Conservation (phyloP, 2,113 vertebrate genomes). For the Irena cyanogastra region DNA sequence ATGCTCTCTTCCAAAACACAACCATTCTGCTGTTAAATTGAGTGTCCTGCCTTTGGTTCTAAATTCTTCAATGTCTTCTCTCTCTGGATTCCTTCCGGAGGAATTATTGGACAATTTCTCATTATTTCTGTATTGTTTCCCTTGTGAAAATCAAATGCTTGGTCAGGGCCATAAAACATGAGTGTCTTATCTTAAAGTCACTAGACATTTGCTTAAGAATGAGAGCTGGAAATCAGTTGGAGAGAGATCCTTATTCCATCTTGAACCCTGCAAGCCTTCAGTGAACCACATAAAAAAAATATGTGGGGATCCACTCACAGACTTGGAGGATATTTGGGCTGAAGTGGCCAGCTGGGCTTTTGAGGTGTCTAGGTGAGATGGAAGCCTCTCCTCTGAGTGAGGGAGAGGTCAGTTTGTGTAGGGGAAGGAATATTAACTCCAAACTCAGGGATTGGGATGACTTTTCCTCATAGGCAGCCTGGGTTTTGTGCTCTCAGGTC, state of each 20-base stretch:
- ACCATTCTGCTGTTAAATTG: background rate
- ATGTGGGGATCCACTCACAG: fast-evolving
- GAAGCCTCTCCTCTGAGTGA: background rate
- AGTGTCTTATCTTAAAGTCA: background rate
- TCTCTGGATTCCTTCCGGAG: background rate
- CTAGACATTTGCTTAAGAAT: background rate
- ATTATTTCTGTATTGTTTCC: constrained; percentile 49
- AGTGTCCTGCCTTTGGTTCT: background rate
- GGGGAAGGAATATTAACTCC: background rate
- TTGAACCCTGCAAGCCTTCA: background rate
- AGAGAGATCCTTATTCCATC: background rate
- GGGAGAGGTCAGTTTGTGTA: background rate
- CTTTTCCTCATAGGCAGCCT: background rate
- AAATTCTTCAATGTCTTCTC: background rate
- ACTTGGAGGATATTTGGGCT: background rate
- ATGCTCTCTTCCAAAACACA: background rate
- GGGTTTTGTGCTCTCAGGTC: background rate
- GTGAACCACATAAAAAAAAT: background rate
- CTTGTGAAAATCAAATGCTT: constrained; percentile 38
- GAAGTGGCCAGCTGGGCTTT: background rate
- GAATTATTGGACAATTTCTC: constrained; percentile 30
- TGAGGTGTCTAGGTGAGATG: background rate
- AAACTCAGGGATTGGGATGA: background rate
- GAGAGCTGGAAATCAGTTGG: background rate
- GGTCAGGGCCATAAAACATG: background rate